Evolutionary conservation across 92 coral and sea anemone species (phyloP).

Genomic region (Heteractis magnifica): DNA sequence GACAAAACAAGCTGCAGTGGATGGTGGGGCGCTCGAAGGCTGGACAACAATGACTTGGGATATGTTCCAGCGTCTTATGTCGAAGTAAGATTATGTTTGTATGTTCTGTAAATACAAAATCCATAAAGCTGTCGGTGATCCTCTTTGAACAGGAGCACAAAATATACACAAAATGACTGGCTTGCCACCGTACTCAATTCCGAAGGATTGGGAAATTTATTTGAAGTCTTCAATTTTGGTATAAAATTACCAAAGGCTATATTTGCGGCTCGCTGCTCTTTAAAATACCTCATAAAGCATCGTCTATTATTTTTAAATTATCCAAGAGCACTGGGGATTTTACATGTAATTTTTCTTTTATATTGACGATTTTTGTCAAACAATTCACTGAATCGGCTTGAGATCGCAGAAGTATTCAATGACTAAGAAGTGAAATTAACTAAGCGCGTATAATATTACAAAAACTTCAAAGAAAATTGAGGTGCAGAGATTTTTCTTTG

Average conservation of each 20-base stretch:
- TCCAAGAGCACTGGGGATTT: background rate
- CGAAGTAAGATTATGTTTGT: conserved; percentile 49
- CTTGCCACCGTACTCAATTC: background rate
- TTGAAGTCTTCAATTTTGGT: background rate
- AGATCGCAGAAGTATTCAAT: background rate
- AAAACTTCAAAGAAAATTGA: background rate
- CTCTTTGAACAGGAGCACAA: background rate
- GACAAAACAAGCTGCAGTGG: conserved; percentile 50
- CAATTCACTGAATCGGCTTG: background rate
- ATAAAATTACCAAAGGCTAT: background rate
- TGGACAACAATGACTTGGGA: conserved; percentile 74
- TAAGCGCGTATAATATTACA: background rate
- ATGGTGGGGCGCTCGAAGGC: conserved; percentile 88
- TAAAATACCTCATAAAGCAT: background rate
- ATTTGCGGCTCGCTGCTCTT: background rate
- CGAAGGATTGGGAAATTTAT: conserved; percentile 1
- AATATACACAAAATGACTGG: background rate
- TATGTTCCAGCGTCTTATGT: conserved; percentile 80
- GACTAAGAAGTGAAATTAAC: background rate
- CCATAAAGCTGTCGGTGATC: conserved; percentile 3
- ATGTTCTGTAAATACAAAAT: conserved; percentile 11
- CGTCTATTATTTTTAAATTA: background rate
- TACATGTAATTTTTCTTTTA: background rate
- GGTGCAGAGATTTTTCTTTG: background rate
- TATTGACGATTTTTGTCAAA: background rate